Conservation (phyloP, 2,113 vertebrate species). For the chimpanzee (Pan troglodytes) region DNA sequence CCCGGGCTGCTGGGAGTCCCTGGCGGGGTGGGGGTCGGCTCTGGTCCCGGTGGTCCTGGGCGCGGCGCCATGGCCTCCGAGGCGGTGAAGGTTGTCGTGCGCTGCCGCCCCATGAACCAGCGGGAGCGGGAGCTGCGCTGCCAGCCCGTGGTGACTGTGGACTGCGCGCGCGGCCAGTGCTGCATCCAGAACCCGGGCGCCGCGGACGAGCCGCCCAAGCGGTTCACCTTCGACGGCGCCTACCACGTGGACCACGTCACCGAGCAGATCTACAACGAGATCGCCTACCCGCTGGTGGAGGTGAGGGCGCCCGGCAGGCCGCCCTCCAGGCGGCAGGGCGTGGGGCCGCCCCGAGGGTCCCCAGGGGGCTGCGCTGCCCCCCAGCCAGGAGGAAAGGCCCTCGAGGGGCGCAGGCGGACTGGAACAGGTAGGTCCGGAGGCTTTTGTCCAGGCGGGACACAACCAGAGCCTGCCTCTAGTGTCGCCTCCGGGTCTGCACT, state of each 20-base stretch:
- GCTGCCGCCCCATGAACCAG: conserved; percentile 88
- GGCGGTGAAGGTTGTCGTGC: conserved; percentile 90
- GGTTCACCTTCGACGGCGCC: conserved; percentile 92
- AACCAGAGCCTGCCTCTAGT: not conserved
- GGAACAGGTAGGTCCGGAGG: not conserved
- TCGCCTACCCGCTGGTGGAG: conserved; percentile 91
- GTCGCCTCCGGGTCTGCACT: not conserved
- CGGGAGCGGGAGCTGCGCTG: conserved; percentile 86
- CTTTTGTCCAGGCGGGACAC: not conserved
- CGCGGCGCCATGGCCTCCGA: conserved; percentile 85
- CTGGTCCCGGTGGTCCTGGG: not conserved
- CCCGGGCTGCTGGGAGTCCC: conserved; percentile 81
- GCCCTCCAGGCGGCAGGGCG: not conserved
- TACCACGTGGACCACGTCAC: conserved; percentile 88
- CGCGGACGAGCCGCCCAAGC: conserved; percentile 86
- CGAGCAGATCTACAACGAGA: conserved; percentile 93
- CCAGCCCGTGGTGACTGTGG: conserved; percentile 84
- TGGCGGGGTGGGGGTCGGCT: not conserved
- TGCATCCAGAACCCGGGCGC: conserved; percentile 87
- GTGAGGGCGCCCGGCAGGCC: conserved; percentile 75
- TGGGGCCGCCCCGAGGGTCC: not conserved
- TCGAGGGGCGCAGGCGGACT: not conserved
- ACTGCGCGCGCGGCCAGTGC: conserved; percentile 85
- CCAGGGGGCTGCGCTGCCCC: not conserved
- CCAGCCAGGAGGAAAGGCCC: not conserved